Evolutionary conservation across 2,797 vertebrate species (phyloP).

Genomic region (Sylvia borin): DNA sequence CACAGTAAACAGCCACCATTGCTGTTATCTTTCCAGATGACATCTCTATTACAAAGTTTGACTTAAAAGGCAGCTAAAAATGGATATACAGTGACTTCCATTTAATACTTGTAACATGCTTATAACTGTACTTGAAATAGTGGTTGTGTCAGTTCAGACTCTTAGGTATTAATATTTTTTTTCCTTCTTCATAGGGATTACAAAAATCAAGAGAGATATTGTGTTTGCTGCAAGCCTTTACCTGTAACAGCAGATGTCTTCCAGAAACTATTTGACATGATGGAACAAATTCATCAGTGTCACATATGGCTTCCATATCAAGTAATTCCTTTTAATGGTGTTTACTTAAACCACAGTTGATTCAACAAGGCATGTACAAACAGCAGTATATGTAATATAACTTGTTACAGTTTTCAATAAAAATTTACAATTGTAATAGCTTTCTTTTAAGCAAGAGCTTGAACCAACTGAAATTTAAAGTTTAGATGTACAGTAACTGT

Average conservation of each 20-base stretch:
- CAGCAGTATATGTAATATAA: constrained; percentile 85
- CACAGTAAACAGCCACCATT: not conserved
- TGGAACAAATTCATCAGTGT: not conserved
- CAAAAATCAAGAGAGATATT: constrained; percentile 98
- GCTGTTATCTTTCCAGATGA: not conserved
- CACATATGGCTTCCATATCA: not conserved
- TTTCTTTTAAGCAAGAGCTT: constrained; percentile 71
- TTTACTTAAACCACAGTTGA: constrained; percentile 74
- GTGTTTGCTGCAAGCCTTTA: constrained; percentile 99
- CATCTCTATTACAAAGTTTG: not conserved
- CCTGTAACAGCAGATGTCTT: constrained; percentile 74
- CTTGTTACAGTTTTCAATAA: constrained; percentile 86
- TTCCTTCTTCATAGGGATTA: constrained; percentile 84
- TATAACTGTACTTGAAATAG: not conserved
- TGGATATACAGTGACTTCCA: not conserved
- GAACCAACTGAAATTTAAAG: constrained; percentile 37
- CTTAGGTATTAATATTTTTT: not conserved
- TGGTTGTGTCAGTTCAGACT: not conserved
- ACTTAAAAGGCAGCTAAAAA: not conserved
- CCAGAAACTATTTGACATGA: not conserved
- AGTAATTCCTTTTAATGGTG: constrained; percentile 68
- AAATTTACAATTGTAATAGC: constrained; percentile 79
- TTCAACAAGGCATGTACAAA: constrained; percentile 77
- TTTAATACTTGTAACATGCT: not conserved
- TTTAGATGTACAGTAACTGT: constrained; percentile 66